Conservation (phyloP, 2,113 vertebrate genomes). For the Scomber scombrus region DNA sequence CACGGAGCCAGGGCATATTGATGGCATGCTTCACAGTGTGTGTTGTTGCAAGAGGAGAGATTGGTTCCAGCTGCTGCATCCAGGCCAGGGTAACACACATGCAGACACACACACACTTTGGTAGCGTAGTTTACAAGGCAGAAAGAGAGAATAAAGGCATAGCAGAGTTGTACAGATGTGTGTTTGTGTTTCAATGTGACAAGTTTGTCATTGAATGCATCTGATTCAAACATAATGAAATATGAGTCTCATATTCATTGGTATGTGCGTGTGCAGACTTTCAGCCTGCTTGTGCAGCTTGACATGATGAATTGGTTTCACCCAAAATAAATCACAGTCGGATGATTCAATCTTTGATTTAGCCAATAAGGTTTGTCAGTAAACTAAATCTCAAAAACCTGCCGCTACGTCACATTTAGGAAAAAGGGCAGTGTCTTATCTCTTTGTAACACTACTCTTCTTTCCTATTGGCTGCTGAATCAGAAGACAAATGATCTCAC, state of each 20-base stretch:
- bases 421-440: neutral
- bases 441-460: neutral
- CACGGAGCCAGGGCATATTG: slow-evolving; percentile 15
- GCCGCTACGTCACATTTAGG: neutral
- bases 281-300: neutral
- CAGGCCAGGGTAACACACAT: slow-evolving; percentile 6
- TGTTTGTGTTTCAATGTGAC: no score
- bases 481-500: slow-evolving; percentile 36
- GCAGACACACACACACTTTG: slow-evolving; percentile 12
- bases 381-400: slow-evolving; percentile 4
- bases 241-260: no score
- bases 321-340: neutral
- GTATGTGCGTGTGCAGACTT: neutral
- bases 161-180: neutral
- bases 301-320: slow-evolving; percentile 1
- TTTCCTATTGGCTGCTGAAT: slow-evolving; percentile 27
- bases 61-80: slow-evolving; percentile 59
- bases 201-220: no score
- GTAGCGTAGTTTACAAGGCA: neutral
- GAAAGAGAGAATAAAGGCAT: neutral
- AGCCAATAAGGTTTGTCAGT: neutral
- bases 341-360: slow-evolving; percentile 3
- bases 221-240: no score
- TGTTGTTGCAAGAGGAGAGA: slow-evolving; percentile 40
- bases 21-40: slow-evolving; percentile 51